These are phyloP conservation scores for Corticium candelabrum DNA, from an alignment of 37 sponge, comb jelly and placozoan species.

Conservation along the genomic window DNA sequence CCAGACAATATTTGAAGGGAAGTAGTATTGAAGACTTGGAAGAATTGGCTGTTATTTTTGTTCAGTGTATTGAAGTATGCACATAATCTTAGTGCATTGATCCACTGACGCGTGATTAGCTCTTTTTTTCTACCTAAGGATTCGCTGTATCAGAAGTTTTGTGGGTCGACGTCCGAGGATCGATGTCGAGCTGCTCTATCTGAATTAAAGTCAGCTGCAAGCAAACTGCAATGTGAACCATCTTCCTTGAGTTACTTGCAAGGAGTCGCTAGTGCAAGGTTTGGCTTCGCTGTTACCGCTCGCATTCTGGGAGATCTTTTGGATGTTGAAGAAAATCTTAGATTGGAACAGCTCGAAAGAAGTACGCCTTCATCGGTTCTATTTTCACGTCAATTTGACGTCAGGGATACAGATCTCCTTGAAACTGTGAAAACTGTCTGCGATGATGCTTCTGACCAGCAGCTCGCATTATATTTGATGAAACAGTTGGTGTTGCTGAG, in stretches of 20 bases:
- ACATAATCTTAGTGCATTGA: no score
- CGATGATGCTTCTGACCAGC: background rate
- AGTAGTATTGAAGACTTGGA: no score
- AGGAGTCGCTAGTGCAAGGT: background rate
- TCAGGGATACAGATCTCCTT: background rate
- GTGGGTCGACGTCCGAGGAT: no score
- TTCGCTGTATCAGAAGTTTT: background rate
- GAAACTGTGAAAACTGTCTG: background rate
- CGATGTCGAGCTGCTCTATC: no score
- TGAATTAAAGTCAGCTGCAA: background rate
- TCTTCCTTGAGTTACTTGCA: background rate
- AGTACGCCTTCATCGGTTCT: no score
- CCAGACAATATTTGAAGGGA: conserved; percentile 6
- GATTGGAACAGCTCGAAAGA: no score
- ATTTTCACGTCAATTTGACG: no score
- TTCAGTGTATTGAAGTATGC: conserved; percentile 6
- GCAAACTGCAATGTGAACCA: background rate
- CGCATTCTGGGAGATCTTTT: background rate
- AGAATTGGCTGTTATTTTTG: conserved; percentile 63
- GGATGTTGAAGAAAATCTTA: background rate
- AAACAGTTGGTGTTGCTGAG: background rate
- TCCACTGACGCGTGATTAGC: background rate
- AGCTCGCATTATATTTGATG: background rate
- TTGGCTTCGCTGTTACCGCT: background rate
- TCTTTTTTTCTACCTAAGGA: background rate